phyloP scores from a whole-genome alignment of 2,797 vertebrate species.

The Anas bahamensis region DNA sequence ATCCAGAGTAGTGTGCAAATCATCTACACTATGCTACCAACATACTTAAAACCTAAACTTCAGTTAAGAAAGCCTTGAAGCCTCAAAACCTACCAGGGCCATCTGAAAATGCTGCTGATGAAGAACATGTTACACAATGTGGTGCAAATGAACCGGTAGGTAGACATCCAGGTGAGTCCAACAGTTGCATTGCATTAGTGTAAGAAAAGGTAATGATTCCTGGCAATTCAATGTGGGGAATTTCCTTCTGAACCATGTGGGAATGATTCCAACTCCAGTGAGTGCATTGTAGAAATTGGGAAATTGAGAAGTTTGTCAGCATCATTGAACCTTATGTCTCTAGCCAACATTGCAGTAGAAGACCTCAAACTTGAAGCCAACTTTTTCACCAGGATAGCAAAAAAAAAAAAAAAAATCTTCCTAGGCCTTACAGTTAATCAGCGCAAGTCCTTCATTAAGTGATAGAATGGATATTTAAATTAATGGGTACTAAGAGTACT shows the following conservation, averaged over 20 bases:
- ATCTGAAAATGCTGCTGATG: not conserved
- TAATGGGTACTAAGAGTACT: not conserved
- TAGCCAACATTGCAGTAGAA: not conserved
- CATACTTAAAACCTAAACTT: not conserved
- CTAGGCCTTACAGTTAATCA: not conserved
- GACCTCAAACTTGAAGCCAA: not conserved
- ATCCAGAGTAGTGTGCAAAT: not conserved
- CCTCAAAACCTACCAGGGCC: not conserved
- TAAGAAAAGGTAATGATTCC: not conserved
- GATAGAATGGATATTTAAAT: not conserved
- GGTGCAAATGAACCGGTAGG: not conserved
- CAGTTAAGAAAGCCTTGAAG: not conserved
- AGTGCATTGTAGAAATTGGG: not conserved
- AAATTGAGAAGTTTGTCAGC: not conserved
- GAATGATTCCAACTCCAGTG: not conserved
- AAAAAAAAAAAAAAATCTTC: not conserved
- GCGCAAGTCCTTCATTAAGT: not conserved
- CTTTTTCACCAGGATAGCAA: not conserved
- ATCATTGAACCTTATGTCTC: not conserved
- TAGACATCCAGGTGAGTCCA: not conserved
- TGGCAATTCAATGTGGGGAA: not conserved
- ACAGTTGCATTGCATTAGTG: not conserved
- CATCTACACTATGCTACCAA: not conserved
- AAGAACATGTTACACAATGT: fast-evolving
- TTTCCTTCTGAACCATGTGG: not conserved